phyloP scores from a whole-genome alignment of 2,888 invertebrate species.

The Luffia ferchaultella region DNA sequence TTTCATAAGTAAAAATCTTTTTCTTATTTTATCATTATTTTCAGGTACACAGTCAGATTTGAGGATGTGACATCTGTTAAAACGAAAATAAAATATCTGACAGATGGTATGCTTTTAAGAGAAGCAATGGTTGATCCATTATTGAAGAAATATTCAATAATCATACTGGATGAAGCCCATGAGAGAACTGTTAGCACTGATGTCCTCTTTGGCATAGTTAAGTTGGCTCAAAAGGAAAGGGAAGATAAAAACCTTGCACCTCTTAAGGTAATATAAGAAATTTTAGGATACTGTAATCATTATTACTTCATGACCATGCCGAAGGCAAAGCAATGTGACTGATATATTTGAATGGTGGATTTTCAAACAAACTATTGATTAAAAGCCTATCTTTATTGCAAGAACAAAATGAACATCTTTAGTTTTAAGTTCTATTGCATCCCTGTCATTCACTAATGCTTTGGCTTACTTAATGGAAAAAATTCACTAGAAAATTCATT shows the following conservation, averaged over 20 bases:
- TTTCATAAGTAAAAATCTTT: too few relatives aligned
- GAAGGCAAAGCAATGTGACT: too few relatives aligned
- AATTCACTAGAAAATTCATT: too few relatives aligned
- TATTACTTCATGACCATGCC: too few relatives aligned
- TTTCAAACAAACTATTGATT: too few relatives aligned
- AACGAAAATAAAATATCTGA: slow-evolving; percentile 91
- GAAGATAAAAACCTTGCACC: slow-evolving; percentile 63
- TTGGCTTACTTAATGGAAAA: too few relatives aligned
- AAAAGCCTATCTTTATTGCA: too few relatives aligned
- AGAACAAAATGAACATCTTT: too few relatives aligned
- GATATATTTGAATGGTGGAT: too few relatives aligned
- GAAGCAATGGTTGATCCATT: slow-evolving; percentile 86
- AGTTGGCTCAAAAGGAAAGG: slow-evolving; percentile 82
- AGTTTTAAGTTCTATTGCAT: too few relatives aligned
- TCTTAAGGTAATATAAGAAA: slow-evolving; percentile 65
- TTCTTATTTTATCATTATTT: slow-evolving; percentile 18
- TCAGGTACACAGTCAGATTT: slow-evolving; percentile 85
- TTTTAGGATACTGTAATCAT: slow-evolving; percentile 3
- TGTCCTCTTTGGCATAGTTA: slow-evolving; percentile 91
- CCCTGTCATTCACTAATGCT: too few relatives aligned
- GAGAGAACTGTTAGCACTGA: slow-evolving; percentile 95
- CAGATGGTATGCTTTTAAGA: slow-evolving; percentile 93
- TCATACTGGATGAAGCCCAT: slow-evolving; percentile 95
- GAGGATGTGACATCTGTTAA: slow-evolving; percentile 83
- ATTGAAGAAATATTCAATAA: slow-evolving; percentile 78